A percentile compares a stretch with the other conserved stretches of the same genome.
Conservation (phyloP, 2,113 vertebrate genomes). For the Corynorhinus townsendii region DNA sequence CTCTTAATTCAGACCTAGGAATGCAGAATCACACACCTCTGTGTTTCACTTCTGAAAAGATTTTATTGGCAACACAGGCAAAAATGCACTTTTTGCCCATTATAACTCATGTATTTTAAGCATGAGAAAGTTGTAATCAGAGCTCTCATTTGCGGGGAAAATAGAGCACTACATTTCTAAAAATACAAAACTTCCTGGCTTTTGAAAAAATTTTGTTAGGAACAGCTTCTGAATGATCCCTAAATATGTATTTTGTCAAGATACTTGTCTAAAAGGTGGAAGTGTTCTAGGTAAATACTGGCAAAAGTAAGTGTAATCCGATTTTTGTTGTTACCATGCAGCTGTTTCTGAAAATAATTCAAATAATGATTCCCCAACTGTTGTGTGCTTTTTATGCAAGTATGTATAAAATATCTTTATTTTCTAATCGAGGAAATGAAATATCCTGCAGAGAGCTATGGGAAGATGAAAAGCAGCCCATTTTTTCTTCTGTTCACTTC, state of each 20-base stretch:
- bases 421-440: not conserved
- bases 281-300: not conserved
- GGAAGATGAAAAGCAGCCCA: not conserved
- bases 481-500: not conserved
- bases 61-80: constrained; percentile 4
- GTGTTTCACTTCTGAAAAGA: not conserved
- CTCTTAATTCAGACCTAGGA: constrained; percentile 2
- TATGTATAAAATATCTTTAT: not conserved
- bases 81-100: constrained; percentile 6
- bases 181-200: not conserved
- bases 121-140: not conserved
- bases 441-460: not conserved
- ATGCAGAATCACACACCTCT: not conserved
- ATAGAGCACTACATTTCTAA: not conserved
- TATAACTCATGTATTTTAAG: constrained; percentile 6
- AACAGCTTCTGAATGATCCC: not conserved
- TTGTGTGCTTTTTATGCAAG: not conserved
- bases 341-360: not conserved
- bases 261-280: not conserved
- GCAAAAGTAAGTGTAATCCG: not conserved
- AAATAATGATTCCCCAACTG: not conserved
- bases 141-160: not conserved
- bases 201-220: not conserved
- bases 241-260: not conserved
- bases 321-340: not conserved